These are phyloP conservation scores for Brenthis ino DNA, from an alignment of 2,888 invertebrate species.

Conservation along the genomic window DNA sequence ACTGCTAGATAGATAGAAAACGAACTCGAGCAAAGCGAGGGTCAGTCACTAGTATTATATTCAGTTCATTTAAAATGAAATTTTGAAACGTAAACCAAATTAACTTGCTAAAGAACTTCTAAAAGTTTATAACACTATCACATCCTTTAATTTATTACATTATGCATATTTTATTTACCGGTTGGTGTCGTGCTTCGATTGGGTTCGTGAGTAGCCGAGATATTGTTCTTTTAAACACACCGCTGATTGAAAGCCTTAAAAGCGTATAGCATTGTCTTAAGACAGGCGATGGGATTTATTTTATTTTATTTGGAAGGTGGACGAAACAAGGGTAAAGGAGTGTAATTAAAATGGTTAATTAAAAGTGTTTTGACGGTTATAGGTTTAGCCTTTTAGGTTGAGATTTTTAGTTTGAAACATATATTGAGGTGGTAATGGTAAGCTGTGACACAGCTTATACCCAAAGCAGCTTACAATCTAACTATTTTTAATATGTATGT, in stretches of 20 bases:
- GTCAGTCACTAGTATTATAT: too few species aligned
- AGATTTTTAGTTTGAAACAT: neutral
- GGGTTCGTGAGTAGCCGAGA: slow-evolving; percentile 70
- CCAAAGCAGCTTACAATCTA: too few species aligned
- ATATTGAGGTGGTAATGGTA: neutral
- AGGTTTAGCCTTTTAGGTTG: neutral
- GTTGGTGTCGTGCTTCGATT: slow-evolving; percentile 57
- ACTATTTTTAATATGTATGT: too few species aligned
- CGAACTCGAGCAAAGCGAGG: too few species aligned
- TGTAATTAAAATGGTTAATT: slow-evolving; percentile 21
- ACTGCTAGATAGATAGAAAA: too few species aligned
- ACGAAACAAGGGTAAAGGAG: slow-evolving; percentile 19
- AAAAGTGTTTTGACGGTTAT: slow-evolving; percentile 9
- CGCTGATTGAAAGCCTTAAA: slow-evolving; percentile 70
- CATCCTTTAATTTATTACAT: slow-evolving; percentile 32
- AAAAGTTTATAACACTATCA: slow-evolving; percentile 24
- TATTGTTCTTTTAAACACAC: slow-evolving; percentile 66
- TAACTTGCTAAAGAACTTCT: slow-evolving; percentile 1
- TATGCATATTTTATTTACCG: slow-evolving; percentile 40
- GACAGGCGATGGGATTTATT: slow-evolving; percentile 42
- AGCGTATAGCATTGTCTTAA: slow-evolving; percentile 43
- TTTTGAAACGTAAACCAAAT: too few species aligned
- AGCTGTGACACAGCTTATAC: too few species aligned
- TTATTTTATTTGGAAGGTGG: slow-evolving; percentile 33
- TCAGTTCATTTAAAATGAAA: too few species aligned